Percentiles rank a stretch among this genome's conserved stretches.
Evolutionary conservation across 2,888 invertebrate genomes (phyloP).

Genomic region (Agrotis clavis): DNA sequence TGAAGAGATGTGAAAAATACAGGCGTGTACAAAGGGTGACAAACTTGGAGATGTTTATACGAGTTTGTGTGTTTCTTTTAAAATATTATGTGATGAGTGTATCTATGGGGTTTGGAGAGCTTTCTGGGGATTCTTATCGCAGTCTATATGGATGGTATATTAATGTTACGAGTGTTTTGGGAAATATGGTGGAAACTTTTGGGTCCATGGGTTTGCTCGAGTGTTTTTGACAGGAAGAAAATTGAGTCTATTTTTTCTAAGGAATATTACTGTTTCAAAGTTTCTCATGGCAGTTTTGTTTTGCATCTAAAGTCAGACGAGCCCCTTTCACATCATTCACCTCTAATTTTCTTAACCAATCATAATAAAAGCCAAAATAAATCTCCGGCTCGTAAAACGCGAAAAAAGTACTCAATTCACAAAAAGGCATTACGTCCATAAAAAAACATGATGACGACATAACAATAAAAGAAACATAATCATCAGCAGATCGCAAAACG

Average conservation of each 20-base stretch:
- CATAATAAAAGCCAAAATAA: conserved; percentile 39
- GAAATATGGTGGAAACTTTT: conserved; percentile 2
- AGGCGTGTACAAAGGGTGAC: conserved; percentile 54
- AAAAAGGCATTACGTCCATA: conserved; percentile 45
- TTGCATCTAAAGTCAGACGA: background rate
- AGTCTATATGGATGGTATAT: conserved; percentile 13
- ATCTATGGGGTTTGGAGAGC: conserved; percentile 23
- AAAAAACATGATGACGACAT: conserved; percentile 54
- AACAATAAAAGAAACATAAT: conserved; percentile 56
- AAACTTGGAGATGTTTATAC: conserved; percentile 53
- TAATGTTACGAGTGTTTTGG: background rate
- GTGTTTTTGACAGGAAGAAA: background rate
- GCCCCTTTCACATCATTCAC: background rate
- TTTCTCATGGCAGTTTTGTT: background rate
- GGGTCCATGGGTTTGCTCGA: background rate
- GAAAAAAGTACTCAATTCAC: conserved; percentile 27
- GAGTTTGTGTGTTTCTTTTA: conserved; percentile 53
- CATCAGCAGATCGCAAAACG: conserved; percentile 55
- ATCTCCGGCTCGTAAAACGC: conserved; percentile 27
- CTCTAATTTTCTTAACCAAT: conserved; percentile 34
- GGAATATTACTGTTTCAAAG: background rate
- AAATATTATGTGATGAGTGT: conserved; percentile 48
- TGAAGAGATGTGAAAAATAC: conserved; percentile 33
- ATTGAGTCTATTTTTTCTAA: background rate
- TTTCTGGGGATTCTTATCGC: conserved; percentile 26